Base-by-base conservation (phyloP, 1,140 invertebrate genomes). In the Melipona quadrifasciata region DNA sequence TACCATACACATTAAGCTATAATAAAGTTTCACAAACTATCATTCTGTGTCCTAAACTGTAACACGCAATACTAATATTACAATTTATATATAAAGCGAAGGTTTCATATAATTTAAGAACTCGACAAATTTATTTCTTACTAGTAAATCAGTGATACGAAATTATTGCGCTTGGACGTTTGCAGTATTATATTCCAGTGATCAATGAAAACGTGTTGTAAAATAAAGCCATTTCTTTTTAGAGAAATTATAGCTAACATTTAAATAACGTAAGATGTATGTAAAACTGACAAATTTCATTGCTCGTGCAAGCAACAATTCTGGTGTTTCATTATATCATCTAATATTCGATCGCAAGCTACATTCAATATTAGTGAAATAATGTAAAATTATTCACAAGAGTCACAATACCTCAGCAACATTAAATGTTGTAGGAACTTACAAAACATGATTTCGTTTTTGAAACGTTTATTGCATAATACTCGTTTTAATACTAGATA, bases 161-260 rank as follows among this genome's bases (percentile, higher is more conserved):
- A 87, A 74, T 88, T 88, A 87, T 88, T 88, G 83, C 68, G 73
- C 78, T 88, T 87, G 78, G 68, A 85, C 86, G 70, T 88, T 88
- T 53, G 51, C 61, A 57, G 67, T 83, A 58, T 83, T 82, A 61
- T n/a, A 17, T 82, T 53, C 61, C 31, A 19, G 24, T 79, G 65
- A 55, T 70, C 31, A 10, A 70, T 71, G 71, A 34, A 80, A 19
- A 17, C 12, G 47, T 58, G n/a, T 74, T 21, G 16, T 34, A n/a
- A 67, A 61, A 70, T 34, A 74, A 77, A 31, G 47, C 39, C 21
- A 19, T 11, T 6, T 11, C 6, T 39, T 19, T 53, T 80, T 55
- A 24, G 58, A 65, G 17, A 80, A 80, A 61, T 80, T 74, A 53
- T 64, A 68, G 24, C 24, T 82, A 82, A 82, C 34, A 61, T 55